These are phyloP conservation scores for Noctua pronuba DNA, from an alignment of 2,888 invertebrate genomes.

Conservation along the genomic window DNA sequence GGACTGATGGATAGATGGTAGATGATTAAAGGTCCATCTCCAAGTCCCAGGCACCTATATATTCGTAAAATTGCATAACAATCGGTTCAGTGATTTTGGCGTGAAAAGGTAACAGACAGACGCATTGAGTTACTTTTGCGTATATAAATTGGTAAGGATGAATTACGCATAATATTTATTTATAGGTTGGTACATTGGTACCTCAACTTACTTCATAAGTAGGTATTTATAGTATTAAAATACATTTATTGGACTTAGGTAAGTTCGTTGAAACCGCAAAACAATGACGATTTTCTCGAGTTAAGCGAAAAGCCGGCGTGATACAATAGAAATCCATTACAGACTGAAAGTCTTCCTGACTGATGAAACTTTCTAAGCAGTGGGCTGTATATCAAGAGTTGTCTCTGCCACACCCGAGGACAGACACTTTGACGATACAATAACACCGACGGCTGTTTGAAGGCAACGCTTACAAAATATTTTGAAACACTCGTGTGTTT, in stretches of 20 bases:
- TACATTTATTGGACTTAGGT: background rate
- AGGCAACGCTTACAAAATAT: constrained; percentile 25
- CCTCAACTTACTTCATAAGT: too few relatives aligned
- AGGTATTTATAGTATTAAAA: background rate
- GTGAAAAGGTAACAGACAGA: background rate
- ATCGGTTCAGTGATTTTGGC: background rate
- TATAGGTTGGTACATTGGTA: background rate
- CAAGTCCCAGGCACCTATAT: background rate
- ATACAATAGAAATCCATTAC: constrained; percentile 14
- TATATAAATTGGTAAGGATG: background rate
- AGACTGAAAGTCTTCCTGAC: constrained; percentile 23
- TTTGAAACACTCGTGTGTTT: constrained; percentile 15
- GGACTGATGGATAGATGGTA: background rate
- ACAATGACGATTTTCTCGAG: background rate
- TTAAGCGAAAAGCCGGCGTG: background rate
- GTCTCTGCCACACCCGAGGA: constrained; percentile 27
- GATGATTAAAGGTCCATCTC: background rate
- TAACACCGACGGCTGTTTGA: constrained; percentile 7
- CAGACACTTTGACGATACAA: constrained; percentile 19
- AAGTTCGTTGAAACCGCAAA: constrained; percentile 8
- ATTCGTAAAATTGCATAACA: background rate
- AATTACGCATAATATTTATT: background rate
- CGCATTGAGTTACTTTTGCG: background rate
- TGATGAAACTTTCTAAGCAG: constrained; percentile 36
- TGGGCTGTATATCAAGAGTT: constrained; percentile 25